Evolutionary conservation across 2,888 invertebrate species (phyloP), one percentile per base, ranked within the genome.

Genomic region (Barypeithes pellucidus): DNA sequence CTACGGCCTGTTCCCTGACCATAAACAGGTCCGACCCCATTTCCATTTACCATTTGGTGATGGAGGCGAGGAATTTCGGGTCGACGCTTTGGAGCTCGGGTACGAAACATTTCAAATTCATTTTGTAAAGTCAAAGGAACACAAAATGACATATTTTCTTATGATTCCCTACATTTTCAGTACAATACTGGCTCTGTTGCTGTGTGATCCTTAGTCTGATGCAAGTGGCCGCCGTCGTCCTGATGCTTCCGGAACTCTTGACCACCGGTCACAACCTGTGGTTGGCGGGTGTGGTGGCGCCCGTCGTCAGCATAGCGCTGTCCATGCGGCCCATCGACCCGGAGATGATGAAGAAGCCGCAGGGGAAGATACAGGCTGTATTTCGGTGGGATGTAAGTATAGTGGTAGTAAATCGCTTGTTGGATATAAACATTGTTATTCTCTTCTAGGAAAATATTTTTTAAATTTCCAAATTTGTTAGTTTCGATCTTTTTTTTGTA

Each of bases 1-100:
- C 95, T 1, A 88, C 98, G 57, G 93, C 97, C 3, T 98, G 97
- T 84, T 95, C 97, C 2, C 88, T 98, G 59, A 92, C 93, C 79
- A 92, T 97, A 85, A 88, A 89, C 70, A 89, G 94, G 65, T 92
- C 94, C 82, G 93, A 95, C 78, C 93, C 94, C 71, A 90, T 95
- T 77, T 93, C 94, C 1, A 89, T 96, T 69, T 93, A 93, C 84
- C 91, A 94, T 79, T 89, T 96, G 66, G 92, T 96, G 77, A 92
- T 94, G 87, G 94, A 95, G 91, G 93, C 95, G 41, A 90, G 96
- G 2, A 93, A 95, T 87, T 93, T 92, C 85, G 92, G 92, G 87
- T 89, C 90, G 83, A 90, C 91, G 77, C 85, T 95, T 80, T 92
- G 94, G 90, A 95, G 93, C 82, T 80, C 83, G 75, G 84, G 85